Evolutionary conservation across 2,113 vertebrate genomes (phyloP).

Genomic region (Grus americana): DNA sequence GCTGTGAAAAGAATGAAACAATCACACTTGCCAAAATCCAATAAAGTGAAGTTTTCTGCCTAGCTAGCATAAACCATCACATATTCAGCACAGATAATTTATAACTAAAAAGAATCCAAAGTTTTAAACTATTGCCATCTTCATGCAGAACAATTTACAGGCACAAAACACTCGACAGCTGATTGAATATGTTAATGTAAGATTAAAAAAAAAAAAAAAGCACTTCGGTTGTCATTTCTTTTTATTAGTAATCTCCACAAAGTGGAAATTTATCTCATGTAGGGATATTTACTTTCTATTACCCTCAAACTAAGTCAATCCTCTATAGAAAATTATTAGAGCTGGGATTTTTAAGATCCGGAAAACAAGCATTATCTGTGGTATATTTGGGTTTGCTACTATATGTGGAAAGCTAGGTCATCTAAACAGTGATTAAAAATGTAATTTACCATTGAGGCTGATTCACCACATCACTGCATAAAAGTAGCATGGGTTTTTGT

Average conservation of each 20-base stretch:
- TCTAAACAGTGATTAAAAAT: conserved; percentile 54
- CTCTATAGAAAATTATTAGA: conserved; percentile 43
- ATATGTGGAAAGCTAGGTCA: neutral
- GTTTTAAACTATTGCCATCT: neutral
- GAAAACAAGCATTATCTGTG: conserved; percentile 47
- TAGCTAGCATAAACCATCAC: neutral
- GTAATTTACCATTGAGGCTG: conserved; percentile 44
- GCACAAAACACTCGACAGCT: fast-evolving
- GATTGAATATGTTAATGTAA: neutral
- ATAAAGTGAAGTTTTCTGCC: neutral
- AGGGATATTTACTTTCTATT: conserved; percentile 17
- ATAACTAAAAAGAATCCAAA: neutral
- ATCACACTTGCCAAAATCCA: neutral
- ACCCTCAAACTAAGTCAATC: conserved; percentile 27
- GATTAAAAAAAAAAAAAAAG: neutral
- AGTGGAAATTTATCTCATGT: neutral
- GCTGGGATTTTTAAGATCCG: conserved; percentile 33
- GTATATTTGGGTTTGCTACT: conserved; percentile 11
- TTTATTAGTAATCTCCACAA: neutral
- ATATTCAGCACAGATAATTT: neutral
- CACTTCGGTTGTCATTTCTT: neutral
- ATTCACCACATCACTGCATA: neutral
- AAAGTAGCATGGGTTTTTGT: neutral
- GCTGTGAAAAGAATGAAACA: neutral
- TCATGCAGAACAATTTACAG: neutral